Evolutionary conservation across 2,888 invertebrate genomes (phyloP), one percentile per base, ranked within the genome.

Genomic region (Clistopyga incitator): DNA sequence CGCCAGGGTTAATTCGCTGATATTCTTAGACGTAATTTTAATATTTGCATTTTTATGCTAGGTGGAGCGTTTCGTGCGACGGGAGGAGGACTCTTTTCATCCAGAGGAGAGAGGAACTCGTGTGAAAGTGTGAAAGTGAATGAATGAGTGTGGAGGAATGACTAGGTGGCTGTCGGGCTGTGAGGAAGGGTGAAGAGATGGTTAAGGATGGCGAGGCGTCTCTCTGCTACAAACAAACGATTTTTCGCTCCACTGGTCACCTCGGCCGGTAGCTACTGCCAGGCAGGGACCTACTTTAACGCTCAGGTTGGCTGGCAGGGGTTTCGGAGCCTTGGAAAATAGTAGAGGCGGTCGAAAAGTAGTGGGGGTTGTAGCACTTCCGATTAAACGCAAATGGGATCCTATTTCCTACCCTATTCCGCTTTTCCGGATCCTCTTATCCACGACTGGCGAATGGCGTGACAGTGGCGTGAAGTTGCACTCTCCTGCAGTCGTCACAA

Each of bases 331-430:
- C 18, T 71, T 18, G 18, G 42, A 59, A 68, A 75, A 52, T 74
- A 54, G 18, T 61, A 50, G 61, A 71, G 29, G 13, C 64, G 54
- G 50, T 23, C 13, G 52, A 20, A 13, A n/a, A 61, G 34, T n/a
- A 38, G 65, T 45, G 70, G 68, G 71, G 70, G 42, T 77, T 65
- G 79, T 75, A 71, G 81, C 72, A 86, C 87, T 87, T 88, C 84
- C 86, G 87, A 87, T 86, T 86, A 86, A 84, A 87, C 87, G 85
- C 86, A 86, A 88, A 88, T 87, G 85, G 85, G 87, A 88, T 89
- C 83, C 87, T 85, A 85, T 88, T 87, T 86, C 84, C 87, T 86
- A 34, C 84, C 84, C 86, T 88, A 87, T 86, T 87, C 86, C 86
- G 82, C 80, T 86, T 82, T 81, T 84, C 78, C 84, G 81, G 68